phyloP scores from a whole-genome alignment of 2,888 invertebrate genomes.

The Mycogona germanica region DNA sequence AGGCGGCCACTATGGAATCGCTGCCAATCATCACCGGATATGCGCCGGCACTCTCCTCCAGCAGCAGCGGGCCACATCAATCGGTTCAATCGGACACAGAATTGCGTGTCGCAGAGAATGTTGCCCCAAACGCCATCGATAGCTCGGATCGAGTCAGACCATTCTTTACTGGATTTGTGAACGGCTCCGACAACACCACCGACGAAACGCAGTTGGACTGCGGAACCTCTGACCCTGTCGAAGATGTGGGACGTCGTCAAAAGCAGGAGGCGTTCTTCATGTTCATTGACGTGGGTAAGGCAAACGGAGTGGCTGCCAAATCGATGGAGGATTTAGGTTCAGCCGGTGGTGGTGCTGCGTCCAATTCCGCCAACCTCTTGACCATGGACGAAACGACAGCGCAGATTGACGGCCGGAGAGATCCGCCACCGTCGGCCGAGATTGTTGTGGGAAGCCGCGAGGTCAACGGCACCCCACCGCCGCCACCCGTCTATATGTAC shows the following conservation, averaged over 20 bases:
- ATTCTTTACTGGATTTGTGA: too few relatives aligned
- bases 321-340: background rate
- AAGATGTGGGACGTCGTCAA: too few relatives aligned
- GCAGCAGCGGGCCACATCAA: background rate
- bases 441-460: background rate
- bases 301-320: background rate
- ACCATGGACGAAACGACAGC: background rate
- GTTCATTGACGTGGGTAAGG: slow-evolving; percentile 5
- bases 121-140: background rate
- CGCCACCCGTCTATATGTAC: slow-evolving; percentile 18
- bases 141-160: background rate
- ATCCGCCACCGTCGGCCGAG: background rate
- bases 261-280: slow-evolving; percentile 3
- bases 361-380: background rate
- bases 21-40: background rate
- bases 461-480: background rate
- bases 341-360: background rate
- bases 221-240: too few relatives aligned
- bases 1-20: background rate
- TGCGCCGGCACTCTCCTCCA: too few relatives aligned
- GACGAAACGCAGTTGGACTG: too few relatives aligned
- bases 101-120: background rate
- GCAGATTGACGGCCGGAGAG: background rate
- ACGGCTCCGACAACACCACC: too few relatives aligned
- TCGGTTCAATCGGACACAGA: background rate